Conservation (phyloP, 2,113 vertebrate genomes). For the Crotophaga sulcirostris region DNA sequence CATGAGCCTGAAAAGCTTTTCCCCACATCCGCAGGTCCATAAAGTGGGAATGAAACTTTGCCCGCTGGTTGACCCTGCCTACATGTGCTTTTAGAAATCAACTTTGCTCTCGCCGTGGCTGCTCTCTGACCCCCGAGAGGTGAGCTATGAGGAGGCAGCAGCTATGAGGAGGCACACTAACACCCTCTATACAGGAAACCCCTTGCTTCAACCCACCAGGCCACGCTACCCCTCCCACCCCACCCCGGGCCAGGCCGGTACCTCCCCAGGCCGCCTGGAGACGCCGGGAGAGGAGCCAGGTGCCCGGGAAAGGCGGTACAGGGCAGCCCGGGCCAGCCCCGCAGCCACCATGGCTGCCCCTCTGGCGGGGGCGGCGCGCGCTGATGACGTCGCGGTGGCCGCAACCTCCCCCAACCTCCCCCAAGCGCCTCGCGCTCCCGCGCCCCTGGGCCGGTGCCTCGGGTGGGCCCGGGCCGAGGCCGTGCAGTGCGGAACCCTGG, state of each 20-base stretch:
- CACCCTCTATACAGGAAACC: rapidly evolving
- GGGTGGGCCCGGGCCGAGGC: rapidly evolving
- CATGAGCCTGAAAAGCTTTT: not conserved
- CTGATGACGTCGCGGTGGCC: not conserved
- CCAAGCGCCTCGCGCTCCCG: not conserved
- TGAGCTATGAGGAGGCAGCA: rapidly evolving
- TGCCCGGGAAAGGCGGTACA: rapidly evolving
- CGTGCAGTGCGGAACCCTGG: rapidly evolving
- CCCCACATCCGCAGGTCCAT: too few species aligned
- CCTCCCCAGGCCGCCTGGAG: not conserved
- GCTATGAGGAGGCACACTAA: rapidly evolving
- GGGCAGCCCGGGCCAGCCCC: rapidly evolving
- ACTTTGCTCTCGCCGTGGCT: too few species aligned
- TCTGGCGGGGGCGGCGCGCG: not conserved
- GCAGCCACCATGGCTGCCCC: rapidly evolving
- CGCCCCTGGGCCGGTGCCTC: not conserved
- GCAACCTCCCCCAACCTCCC: not conserved
- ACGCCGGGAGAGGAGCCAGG: rapidly evolving
- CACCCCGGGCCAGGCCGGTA: too few species aligned
- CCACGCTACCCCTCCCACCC: not conserved
- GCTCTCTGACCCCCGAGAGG: not conserved
- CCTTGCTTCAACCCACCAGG: not conserved
- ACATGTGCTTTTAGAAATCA: rapidly evolving
- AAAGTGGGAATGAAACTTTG: not conserved
- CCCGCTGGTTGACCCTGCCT: not conserved